These are phyloP conservation scores for Thalassarche chlororhynchos DNA, from an alignment of 2,113 vertebrate genomes.

Conservation along the genomic window DNA sequence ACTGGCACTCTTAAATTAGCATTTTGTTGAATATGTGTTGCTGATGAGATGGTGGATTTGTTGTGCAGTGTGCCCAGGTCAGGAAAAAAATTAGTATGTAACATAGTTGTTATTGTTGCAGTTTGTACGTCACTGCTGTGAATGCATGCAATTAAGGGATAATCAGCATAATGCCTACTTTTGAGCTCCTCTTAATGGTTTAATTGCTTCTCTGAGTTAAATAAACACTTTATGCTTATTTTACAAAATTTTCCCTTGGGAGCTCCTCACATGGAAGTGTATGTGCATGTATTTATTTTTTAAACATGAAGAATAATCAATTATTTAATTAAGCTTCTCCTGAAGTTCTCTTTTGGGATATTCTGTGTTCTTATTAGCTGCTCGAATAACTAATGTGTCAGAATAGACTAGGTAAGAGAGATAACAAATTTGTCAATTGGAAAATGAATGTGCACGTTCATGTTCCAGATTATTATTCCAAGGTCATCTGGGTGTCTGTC, in stretches of 20 bases:
- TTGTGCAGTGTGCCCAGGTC: background rate
- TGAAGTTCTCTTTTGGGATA: slow-evolving; percentile 28
- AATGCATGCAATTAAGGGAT: slow-evolving; percentile 25
- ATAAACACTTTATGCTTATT: slow-evolving; percentile 28
- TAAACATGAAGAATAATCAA: background rate
- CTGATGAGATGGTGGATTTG: background rate
- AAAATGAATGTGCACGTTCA: background rate
- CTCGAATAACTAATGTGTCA: background rate
- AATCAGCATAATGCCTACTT: slow-evolving; percentile 57
- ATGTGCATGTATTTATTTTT: background rate
- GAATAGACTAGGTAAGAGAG: background rate
- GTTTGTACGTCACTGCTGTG: background rate
- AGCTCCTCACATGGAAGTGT: background rate
- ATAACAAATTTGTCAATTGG: background rate
- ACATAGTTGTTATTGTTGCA: background rate
- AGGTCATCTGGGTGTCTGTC: background rate
- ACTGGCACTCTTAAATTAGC: background rate
- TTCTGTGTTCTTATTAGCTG: background rate
- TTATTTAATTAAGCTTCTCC: slow-evolving; percentile 35
- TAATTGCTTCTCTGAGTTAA: slow-evolving; percentile 60
- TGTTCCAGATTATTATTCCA: background rate
- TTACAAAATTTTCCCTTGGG: slow-evolving; percentile 12
- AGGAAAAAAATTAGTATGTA: background rate
- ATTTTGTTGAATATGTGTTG: background rate
- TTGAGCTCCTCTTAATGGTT: slow-evolving; percentile 36